Conservation (phyloP, 2,113 vertebrate species). For the Heteronetta atricapilla region DNA sequence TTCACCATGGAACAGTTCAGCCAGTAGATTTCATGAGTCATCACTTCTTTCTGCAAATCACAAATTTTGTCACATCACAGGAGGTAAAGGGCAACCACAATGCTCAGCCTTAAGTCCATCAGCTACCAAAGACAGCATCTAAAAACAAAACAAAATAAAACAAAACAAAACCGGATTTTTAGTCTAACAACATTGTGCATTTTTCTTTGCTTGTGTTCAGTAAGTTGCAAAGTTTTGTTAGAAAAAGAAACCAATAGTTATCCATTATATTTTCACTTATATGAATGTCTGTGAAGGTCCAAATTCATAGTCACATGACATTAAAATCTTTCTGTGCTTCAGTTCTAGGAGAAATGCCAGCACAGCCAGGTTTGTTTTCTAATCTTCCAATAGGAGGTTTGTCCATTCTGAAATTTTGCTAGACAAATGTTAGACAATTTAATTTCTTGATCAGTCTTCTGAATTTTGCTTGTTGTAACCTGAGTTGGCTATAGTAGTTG, state of each 20-base stretch:
- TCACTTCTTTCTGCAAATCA: neutral
- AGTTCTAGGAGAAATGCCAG: neutral
- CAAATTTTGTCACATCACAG: neutral
- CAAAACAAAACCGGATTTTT: neutral
- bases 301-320: neutral
- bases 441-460: neutral
- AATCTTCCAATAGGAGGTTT: neutral
- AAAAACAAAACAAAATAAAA: neutral
- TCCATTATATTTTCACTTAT: neutral
- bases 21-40: neutral
- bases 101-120: neutral
- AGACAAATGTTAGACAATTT: neutral
- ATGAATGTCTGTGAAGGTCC: neutral
- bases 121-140: neutral
- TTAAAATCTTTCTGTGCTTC: neutral
- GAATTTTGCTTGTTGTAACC: neutral
- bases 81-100: neutral
- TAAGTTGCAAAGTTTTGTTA: neutral
- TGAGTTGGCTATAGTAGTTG: neutral
- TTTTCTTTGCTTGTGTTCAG: neutral
- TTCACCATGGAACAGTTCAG: neutral
- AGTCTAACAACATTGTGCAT: neutral
- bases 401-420: neutral
- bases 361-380: neutral
- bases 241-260: neutral